Conservation (phyloP, 1,140 invertebrate species). For the Drosophila ogumai region DNA sequence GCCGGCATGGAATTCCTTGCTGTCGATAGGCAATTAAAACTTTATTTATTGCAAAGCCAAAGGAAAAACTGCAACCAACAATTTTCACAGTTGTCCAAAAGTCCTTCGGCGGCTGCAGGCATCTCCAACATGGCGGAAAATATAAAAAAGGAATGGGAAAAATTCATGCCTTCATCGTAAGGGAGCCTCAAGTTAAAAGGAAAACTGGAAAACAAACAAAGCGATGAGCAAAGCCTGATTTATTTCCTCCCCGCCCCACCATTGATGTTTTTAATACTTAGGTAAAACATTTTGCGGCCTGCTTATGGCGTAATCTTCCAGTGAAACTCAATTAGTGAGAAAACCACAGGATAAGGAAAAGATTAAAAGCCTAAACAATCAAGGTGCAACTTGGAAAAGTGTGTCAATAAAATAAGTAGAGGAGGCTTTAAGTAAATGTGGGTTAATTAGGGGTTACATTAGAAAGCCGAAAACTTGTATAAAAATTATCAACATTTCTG, state of each 20-base stretch:
- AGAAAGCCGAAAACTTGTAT: no score
- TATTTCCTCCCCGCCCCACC: constrained; percentile 1
- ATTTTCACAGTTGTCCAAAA: constrained; percentile 44
- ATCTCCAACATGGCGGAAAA: constrained; percentile 25
- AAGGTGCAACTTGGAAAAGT: constrained; percentile 8
- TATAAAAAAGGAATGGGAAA: background rate
- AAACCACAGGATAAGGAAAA: constrained; percentile 13
- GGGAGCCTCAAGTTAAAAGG: constrained; percentile 27
- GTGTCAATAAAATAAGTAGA: constrained; percentile 2
- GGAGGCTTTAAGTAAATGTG: background rate
- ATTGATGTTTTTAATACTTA: constrained; percentile 5
- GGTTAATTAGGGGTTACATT: constrained; percentile 5
- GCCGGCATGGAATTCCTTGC: constrained; percentile 9
- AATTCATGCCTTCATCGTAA: background rate
- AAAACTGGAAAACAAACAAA: constrained; percentile 36
- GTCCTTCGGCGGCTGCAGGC: constrained; percentile 36
- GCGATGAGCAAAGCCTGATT: constrained; percentile 26
- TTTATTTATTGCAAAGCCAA: constrained; percentile 60
- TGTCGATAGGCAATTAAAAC: constrained; percentile 66
- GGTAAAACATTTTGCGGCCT: constrained; percentile 14
- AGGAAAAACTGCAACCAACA: constrained; percentile 42
- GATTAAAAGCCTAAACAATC: constrained; percentile 23
- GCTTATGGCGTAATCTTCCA: constrained; percentile 6
- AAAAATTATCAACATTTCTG: no score
- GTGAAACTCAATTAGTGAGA: constrained; percentile 31